These are phyloP conservation scores for Aurelia aurita complex sp. Pacific DNA, from an alignment of 30 jellyfish, hydroid and myxozoan genomes.

Conservation along the genomic window DNA sequence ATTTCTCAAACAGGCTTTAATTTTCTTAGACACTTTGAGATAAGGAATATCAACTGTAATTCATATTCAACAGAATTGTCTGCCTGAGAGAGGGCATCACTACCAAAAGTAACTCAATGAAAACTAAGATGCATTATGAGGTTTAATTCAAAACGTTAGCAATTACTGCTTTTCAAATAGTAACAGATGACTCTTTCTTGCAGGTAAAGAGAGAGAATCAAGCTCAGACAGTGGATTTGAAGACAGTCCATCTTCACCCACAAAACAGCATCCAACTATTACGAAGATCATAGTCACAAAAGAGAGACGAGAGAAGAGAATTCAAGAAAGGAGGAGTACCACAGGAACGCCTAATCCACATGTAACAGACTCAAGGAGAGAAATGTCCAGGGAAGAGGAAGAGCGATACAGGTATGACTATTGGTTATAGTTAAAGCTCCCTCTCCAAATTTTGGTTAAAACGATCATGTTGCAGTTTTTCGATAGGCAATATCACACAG, in stretches of 20 bases:
- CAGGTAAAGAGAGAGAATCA: conserved; percentile 56
- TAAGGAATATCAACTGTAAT: too few relatives aligned
- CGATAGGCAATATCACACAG: too few relatives aligned
- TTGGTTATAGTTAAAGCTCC: too few relatives aligned
- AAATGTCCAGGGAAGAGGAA: conserved; percentile 25
- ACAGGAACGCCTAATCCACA: neutral
- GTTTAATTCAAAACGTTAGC: too few relatives aligned
- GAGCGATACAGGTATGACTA: conserved; percentile 39
- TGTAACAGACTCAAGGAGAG: conserved; percentile 24
- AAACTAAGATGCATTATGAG: too few relatives aligned
- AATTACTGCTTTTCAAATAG: neutral
- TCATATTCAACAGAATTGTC: too few relatives aligned
- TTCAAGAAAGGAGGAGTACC: conserved; percentile 41
- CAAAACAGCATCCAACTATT: conserved; percentile 19
- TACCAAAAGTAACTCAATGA: too few relatives aligned
- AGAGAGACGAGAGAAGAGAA: conserved; percentile 62
- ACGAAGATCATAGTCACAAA: conserved; percentile 25
- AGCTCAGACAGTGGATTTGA: conserved; percentile 75
- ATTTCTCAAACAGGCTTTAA: too few relatives aligned
- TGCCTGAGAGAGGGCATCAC: too few relatives aligned
- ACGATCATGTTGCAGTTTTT: too few relatives aligned
- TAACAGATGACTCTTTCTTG: neutral
- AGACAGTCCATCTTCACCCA: conserved; percentile 59
- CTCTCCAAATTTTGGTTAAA: too few relatives aligned
- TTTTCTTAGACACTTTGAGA: too few relatives aligned